Evolutionary conservation across 1,140 invertebrate genomes (phyloP), one percentile per base, ranked within the genome.

Genomic region (Trissolcus basalis): DNA sequence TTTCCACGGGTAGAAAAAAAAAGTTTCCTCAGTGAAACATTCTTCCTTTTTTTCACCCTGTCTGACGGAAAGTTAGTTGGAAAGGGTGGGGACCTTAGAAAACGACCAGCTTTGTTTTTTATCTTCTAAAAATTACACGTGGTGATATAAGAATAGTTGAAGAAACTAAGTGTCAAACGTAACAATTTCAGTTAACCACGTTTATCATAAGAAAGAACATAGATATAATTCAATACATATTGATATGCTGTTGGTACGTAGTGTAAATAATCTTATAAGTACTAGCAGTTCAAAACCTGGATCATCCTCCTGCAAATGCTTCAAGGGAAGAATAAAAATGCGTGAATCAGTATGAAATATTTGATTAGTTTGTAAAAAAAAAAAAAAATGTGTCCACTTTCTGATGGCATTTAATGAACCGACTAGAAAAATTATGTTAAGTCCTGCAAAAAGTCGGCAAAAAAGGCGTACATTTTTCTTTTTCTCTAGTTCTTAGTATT

Each of bases 221-320:
- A 83, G 77, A 86, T 83, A 80, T 77, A 53, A 61, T 80, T 83
- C 81, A 86, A 77, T 85, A 83, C 72, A 84, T 81, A 84, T 83
- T 79, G 84, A 82, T 78, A 85, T 64, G 33, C 71, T 78, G 77
- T 82, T 81, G 77, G 76, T 85, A 84, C 79, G 81, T 80, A 84
- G 80, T 80, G 81, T 83, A 81, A 83, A 75, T 80, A 78, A 81
- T 87, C 85, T 88, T 88, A 27, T 27, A 88, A 88, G 61, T 82
- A 87, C 85, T 87, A 87, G 83, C 80, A 85, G 85, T 84, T 87
- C 77, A 86, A 87, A 88, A 87, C 86, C 87, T 89, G 87, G 84
- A 83, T 86, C 84, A 86, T 87, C 86, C 86, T 88, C 87, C 87
- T 89, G 86, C 84, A 89, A 89, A 87, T 86, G 86, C 86, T 84